Percentiles rank a stretch among this genome's conserved stretches.
Conservation (phyloP, 2,113 vertebrate species). For the Cephalopterus ornatus region DNA sequence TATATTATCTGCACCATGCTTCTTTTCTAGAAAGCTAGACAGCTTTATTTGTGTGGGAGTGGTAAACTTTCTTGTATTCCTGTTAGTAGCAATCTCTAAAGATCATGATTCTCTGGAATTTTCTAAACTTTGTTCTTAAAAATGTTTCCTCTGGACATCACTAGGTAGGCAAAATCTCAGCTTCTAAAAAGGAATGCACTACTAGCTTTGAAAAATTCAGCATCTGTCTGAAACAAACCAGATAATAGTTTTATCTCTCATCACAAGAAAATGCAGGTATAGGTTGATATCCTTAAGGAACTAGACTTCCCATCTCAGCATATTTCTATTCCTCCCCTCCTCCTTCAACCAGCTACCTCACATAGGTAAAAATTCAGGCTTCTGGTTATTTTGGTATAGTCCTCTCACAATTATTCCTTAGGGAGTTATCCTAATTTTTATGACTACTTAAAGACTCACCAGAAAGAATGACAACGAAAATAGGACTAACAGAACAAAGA, state of each 20-base stretch:
- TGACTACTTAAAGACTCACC: not conserved
- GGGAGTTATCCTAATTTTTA: not conserved
- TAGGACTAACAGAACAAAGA: not conserved
- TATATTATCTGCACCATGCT: fast-evolving
- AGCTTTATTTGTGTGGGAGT: not conserved
- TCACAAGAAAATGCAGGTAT: not conserved
- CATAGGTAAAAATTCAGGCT: not conserved
- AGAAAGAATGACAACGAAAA: not conserved
- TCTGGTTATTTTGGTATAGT: not conserved
- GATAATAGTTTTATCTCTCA: not conserved
- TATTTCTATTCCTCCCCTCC: not conserved
- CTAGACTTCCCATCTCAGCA: not conserved
- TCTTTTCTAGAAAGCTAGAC: not conserved
- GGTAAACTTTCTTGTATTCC: not conserved
- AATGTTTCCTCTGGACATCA: not conserved
- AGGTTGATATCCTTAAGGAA: not conserved
- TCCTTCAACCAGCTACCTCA: not conserved
- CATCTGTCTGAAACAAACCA: not conserved
- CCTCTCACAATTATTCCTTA: not conserved
- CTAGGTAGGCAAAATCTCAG: not conserved
- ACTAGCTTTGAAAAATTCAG: not conserved
- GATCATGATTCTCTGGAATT: fast-evolving
- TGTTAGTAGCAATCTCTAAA: not conserved
- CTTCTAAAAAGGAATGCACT: not conserved
- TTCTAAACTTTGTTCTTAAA: not conserved